Conservation (phyloP, 1,140 invertebrate species). For the Aplysia californica region DNA sequence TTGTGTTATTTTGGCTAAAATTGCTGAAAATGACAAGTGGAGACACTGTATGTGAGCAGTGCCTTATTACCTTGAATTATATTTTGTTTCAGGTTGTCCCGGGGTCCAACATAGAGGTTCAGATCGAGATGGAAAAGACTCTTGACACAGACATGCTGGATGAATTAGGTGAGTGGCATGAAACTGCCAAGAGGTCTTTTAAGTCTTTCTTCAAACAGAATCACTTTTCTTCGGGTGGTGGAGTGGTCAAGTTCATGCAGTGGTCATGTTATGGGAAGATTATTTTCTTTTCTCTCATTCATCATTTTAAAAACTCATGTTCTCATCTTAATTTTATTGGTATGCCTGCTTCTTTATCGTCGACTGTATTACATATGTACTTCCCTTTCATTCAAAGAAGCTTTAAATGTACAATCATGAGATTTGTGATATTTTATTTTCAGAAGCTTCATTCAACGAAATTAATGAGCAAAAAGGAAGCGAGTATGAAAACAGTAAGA, state of each 20-base stretch:
- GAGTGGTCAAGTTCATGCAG: not conserved
- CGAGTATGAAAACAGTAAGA: too few species aligned
- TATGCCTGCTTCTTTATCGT: constrained; percentile 10
- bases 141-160: constrained; percentile 20
- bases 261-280: not conserved
- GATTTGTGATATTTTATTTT: too few species aligned
- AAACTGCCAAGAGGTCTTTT: not conserved
- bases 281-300: not conserved
- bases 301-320: not conserved
- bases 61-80: too few species aligned
- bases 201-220: not conserved
- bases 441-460: too few species aligned
- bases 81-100: constrained; percentile 16
- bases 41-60: too few species aligned
- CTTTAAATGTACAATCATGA: too few species aligned
- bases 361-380: too few species aligned
- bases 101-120: constrained; percentile 22
- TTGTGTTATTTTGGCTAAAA: too few species aligned
- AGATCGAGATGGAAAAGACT: constrained; percentile 25
- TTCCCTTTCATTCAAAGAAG: too few species aligned
- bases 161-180: constrained; percentile 12
- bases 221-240: too few species aligned
- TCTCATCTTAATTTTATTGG: not conserved
- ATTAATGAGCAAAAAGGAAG: too few species aligned
- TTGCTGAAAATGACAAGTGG: too few species aligned